These are phyloP conservation scores for Dasysyrphus tricinctus DNA, from an alignment of 2,888 invertebrate genomes.

Conservation along the genomic window DNA sequence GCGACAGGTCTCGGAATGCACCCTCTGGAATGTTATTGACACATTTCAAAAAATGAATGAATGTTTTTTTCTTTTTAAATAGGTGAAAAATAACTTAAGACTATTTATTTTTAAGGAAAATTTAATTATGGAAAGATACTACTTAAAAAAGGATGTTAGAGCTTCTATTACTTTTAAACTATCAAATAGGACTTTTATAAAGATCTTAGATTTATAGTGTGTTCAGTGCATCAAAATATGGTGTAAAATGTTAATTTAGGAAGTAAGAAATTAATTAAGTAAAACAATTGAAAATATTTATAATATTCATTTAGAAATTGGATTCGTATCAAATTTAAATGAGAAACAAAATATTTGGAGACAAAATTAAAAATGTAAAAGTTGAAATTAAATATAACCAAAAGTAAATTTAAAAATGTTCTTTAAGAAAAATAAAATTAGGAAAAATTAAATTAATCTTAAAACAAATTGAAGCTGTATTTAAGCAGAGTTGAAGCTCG, in stretches of 20 bases:
- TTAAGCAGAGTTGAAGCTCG: background rate
- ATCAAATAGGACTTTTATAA: background rate
- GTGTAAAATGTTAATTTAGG: background rate
- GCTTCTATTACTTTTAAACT: constrained; percentile 51
- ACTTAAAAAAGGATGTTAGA: background rate
- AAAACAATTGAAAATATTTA: background rate
- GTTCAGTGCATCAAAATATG: background rate
- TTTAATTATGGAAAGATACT: background rate
- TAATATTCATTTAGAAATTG: background rate
- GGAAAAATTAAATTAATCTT: background rate
- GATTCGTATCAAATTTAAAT: background rate
- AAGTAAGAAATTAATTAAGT: background rate
- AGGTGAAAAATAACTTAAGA: constrained; percentile 52
- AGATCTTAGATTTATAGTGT: background rate
- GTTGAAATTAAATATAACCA: background rate
- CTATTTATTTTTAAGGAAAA: constrained; percentile 25
- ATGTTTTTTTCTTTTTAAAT: constrained; percentile 37
- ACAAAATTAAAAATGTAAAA: background rate
- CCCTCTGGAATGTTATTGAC: constrained; percentile 80
- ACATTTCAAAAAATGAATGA: constrained; percentile 68
- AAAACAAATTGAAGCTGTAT: background rate
- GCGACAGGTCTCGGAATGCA: constrained; percentile 84
- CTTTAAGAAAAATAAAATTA: background rate
- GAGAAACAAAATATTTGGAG: background rate
- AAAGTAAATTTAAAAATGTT: background rate